A percentile compares a stretch with the other conserved stretches of the same genome.
Evolutionary conservation across 1,140 invertebrate genomes (phyloP).

Genomic region (Drosophila sp.): DNA sequence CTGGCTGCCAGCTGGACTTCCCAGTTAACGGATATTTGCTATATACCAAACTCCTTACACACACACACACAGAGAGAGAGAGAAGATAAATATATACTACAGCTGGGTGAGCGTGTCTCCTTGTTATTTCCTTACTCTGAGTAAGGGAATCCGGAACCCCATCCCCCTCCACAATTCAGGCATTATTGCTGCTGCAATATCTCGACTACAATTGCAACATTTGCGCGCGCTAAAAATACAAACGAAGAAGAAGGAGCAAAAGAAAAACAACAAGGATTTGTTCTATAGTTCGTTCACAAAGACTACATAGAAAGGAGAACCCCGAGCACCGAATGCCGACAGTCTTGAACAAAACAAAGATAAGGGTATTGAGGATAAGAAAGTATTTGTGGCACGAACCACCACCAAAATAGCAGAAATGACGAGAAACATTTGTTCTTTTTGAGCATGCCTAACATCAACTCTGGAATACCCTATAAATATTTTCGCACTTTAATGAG

Average conservation of each 20-base stretch:
- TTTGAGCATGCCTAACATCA: no score
- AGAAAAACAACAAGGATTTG: slow-evolving; percentile 16
- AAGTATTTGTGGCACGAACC: slow-evolving; percentile 57
- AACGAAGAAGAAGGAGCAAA: background rate
- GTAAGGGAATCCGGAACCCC: slow-evolving; percentile 57
- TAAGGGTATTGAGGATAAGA: slow-evolving; percentile 49
- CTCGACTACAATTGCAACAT: slow-evolving; percentile 71
- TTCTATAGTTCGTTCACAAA: slow-evolving; percentile 52
- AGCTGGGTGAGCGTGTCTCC: slow-evolving; percentile 46
- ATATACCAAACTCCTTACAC: slow-evolving; percentile 29
- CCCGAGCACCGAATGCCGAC: slow-evolving; percentile 10
- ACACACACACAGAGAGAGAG: background rate
- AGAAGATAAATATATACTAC: slow-evolving; percentile 18
- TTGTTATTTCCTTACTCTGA: slow-evolving; percentile 38
- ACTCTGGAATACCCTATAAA: slow-evolving; percentile 15
- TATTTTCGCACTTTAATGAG: background rate
- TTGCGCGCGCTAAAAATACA: slow-evolving; percentile 74
- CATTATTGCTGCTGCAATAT: slow-evolving; percentile 46
- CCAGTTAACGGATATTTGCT: slow-evolving; percentile 47
- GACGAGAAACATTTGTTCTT: background rate
- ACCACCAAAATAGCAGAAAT: slow-evolving; percentile 55
- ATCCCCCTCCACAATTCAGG: background rate
- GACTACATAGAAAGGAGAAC: slow-evolving; percentile 5
- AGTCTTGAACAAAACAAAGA: slow-evolving; percentile 50
- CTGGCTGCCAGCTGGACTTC: slow-evolving; percentile 68